Base-by-base conservation (phyloP, 2,888 invertebrate genomes). In the Hydropsyche betteni region DNA sequence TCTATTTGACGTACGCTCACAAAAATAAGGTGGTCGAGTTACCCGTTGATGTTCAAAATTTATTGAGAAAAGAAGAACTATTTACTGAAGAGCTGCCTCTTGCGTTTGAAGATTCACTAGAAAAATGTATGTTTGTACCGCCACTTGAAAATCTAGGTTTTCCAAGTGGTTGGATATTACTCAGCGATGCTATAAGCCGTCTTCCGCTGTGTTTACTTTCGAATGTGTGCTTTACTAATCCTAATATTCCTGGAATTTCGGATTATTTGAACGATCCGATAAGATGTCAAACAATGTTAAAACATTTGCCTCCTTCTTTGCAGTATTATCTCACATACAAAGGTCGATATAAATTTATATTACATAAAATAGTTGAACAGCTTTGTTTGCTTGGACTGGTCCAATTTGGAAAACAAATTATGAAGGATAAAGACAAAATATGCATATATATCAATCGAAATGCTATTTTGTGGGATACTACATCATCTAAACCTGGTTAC, bases 101-200 rank as follows among this genome's bases (percentile, higher is more conserved):
- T 0, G 82, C 89, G 64, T 90, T 89, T 76, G 86, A 83, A 52
- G 85, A 84, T 4, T 86, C 88, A 71, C 84, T 91, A 5, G 87
- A 85, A 80, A 94, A 93, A 92, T 91, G 90, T 82, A 92, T 91
- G 84, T 94, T 93, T 82, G 84, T 94, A 12, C 89, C 91, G 0
- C 92, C 93, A 0, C 81, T 94, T 64, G 90, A 90, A 0, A 81
- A 82, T 64, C 90, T 92, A 81, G 89, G 88, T 14, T 91, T 90
- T 85, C 86, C 86, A 0, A 55, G 81, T 6, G 93, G 93, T 8
- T 94, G 94, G 93, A 86, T 90, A 38, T 85, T 92, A 71, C 85
- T 93, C 78, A 89, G 90, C 79, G 94, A 95, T 81, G 83, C 92
- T 1, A 84, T 94, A 5, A 84, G 92, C 4, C 87, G 92, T 0